These are phyloP conservation scores for Lithophane semibrunnea DNA, from an alignment of 2,888 invertebrate species.

Conservation along the genomic window DNA sequence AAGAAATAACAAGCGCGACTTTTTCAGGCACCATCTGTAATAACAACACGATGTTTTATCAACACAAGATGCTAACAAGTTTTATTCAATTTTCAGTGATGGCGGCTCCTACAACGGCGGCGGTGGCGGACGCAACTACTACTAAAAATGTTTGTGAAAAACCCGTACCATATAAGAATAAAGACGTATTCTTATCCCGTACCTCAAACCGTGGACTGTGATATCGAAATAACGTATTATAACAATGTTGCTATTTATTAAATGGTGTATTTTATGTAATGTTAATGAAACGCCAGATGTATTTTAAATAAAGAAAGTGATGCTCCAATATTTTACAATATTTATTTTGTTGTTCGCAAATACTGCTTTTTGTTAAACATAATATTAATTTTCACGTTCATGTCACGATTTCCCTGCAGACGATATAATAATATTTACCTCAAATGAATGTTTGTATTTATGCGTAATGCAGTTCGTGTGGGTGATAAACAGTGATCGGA, in stretches of 20 bases:
- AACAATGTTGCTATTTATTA: slow-evolving; percentile 68
- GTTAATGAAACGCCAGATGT: slow-evolving; percentile 45
- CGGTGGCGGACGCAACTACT: slow-evolving; percentile 69
- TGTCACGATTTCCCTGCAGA: background rate
- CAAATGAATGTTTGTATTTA: background rate
- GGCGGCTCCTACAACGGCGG: slow-evolving; percentile 76
- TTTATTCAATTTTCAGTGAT: slow-evolving; percentile 76
- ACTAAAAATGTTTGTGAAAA: slow-evolving; percentile 46
- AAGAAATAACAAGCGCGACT: background rate
- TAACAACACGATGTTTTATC: too few relatives aligned
- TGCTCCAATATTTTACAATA: slow-evolving; percentile 16
- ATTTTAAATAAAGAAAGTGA: slow-evolving; percentile 55
- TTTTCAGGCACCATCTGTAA: background rate
- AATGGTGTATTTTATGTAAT: slow-evolving; percentile 59
- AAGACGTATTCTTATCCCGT: slow-evolving; percentile 57
- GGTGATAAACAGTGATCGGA: too few relatives aligned
- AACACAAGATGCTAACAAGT: too few relatives aligned
- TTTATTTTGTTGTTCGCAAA: slow-evolving; percentile 6
- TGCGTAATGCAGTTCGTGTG: background rate
- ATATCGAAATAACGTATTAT: slow-evolving; percentile 73
- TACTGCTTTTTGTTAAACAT: background rate
- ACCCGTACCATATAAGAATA: slow-evolving; percentile 68
- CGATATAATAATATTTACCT: slow-evolving; percentile 5
- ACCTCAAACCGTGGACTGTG: slow-evolving; percentile 85
- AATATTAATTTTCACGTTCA: background rate